These are phyloP conservation scores for Leucoma salicis DNA, from an alignment of 2,888 invertebrate species.

Conservation along the genomic window DNA sequence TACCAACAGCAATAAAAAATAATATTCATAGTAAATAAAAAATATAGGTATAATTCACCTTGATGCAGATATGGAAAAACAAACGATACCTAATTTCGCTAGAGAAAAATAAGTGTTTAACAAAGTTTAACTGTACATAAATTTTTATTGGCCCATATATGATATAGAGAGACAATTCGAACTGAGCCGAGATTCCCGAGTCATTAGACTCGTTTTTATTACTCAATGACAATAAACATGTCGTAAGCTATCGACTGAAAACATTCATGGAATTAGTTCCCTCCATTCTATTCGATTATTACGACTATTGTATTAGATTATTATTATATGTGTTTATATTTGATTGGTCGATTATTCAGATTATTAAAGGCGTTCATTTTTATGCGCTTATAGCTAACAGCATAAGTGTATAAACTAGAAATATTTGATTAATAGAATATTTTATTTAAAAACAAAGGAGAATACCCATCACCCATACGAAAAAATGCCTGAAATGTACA, in stretches of 20 bases:
- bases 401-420: too few species aligned
- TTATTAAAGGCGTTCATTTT: not conserved
- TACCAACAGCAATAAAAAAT: too few species aligned
- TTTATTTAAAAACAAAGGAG: too few species aligned
- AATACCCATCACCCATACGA: too few species aligned
- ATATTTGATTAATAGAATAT: too few species aligned
- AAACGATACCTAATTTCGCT: constrained; percentile 40
- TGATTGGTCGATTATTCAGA: constrained; percentile 39
- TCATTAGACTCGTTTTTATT: constrained; percentile 80
- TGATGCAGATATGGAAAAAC: constrained; percentile 20
- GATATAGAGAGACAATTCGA: constrained; percentile 77
- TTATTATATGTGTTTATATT: constrained; percentile 46
- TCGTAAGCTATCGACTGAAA: constrained; percentile 79
- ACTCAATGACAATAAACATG: constrained; percentile 78
- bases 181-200: constrained; percentile 65
- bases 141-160: constrained; percentile 81
- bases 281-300: constrained; percentile 62
- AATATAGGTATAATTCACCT: too few species aligned
- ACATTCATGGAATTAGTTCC: constrained; percentile 75
- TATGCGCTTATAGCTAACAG: not conserved
- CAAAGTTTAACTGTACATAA: constrained; percentile 79
- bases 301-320: constrained; percentile 67
- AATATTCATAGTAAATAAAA: too few species aligned
- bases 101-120: constrained; percentile 60
- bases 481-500: too few species aligned